phyloP scores from a whole-genome alignment of 2,113 vertebrate genomes.

The Anolis carolinensis region DNA sequence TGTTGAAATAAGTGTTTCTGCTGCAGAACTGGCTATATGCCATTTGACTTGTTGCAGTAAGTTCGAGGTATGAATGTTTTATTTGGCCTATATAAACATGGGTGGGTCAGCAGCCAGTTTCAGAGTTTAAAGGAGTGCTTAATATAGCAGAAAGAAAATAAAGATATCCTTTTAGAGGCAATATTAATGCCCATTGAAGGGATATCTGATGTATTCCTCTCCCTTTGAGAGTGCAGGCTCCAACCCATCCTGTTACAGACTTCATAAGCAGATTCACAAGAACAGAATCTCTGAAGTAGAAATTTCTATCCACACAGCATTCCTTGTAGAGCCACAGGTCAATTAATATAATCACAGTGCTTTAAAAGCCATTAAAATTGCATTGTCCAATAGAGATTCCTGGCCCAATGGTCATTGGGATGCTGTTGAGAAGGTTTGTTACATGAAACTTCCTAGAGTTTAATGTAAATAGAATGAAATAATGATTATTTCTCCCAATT shows the following conservation, averaged over 20 bases:
- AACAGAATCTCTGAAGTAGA: background rate
- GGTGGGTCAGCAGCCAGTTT: background rate
- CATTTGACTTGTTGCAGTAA: no score
- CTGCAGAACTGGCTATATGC: no score
- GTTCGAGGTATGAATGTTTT: no score
- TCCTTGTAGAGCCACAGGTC: background rate
- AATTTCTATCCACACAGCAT: background rate
- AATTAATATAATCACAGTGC: conserved; percentile 14
- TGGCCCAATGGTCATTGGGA: background rate
- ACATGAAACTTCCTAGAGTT: background rate
- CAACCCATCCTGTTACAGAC: background rate
- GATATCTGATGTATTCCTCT: background rate
- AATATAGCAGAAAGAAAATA: background rate
- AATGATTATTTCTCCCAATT: background rate
- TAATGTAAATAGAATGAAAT: background rate
- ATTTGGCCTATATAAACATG: no score
- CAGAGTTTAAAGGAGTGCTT: background rate
- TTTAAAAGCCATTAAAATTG: conserved; percentile 8
- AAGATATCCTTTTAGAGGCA: background rate
- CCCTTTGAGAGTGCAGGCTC: background rate
- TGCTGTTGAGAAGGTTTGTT: background rate
- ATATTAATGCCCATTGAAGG: background rate
- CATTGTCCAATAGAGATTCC: background rate
- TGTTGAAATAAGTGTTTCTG: no score
- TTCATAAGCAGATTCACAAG: background rate